These are phyloP conservation scores for Phyllotreta striolata DNA, from an alignment of 2,888 invertebrate species.

Conservation along the genomic window DNA sequence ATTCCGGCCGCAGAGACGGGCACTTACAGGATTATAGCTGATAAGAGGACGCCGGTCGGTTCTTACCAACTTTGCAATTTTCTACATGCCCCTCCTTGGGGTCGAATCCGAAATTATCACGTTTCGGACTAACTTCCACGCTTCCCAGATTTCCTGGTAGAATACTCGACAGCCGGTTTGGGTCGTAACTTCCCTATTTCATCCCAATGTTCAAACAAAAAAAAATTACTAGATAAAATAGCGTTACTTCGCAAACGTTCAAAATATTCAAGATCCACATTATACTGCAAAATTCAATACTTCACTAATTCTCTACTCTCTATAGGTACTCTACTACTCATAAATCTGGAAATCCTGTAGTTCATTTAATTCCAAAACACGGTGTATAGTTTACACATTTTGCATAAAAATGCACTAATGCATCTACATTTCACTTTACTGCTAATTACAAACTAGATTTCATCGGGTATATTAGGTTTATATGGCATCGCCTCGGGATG, in stretches of 20 bases:
- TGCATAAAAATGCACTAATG: no score
- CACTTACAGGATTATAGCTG: conserved; percentile 24
- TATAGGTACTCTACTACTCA: no score
- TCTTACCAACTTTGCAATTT: conserved; percentile 32
- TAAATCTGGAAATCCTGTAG: no score
- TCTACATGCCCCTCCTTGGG: conserved; percentile 27
- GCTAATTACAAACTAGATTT: no score
- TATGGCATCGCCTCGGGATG: conserved; percentile 1
- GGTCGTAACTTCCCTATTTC: background rate
- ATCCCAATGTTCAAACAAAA: conserved; percentile 7
- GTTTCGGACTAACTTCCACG: conserved; percentile 29
- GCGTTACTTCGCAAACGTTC: no score
- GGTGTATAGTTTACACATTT: no score
- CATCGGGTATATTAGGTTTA: no score
- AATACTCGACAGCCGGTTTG: conserved; percentile 13
- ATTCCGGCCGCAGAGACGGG: conserved; percentile 12
- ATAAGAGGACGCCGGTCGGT: conserved; percentile 26
- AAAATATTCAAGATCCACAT: no score
- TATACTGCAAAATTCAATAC: no score
- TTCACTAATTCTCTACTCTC: no score
- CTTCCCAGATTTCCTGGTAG: conserved; percentile 3
- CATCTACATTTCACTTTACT: no score
- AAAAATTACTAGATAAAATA: background rate
- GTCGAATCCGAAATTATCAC: conserved; percentile 31
- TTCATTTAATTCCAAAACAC: no score